These are phyloP conservation scores for Sericinus montela DNA, from an alignment of 2,888 invertebrate species.

Conservation along the genomic window DNA sequence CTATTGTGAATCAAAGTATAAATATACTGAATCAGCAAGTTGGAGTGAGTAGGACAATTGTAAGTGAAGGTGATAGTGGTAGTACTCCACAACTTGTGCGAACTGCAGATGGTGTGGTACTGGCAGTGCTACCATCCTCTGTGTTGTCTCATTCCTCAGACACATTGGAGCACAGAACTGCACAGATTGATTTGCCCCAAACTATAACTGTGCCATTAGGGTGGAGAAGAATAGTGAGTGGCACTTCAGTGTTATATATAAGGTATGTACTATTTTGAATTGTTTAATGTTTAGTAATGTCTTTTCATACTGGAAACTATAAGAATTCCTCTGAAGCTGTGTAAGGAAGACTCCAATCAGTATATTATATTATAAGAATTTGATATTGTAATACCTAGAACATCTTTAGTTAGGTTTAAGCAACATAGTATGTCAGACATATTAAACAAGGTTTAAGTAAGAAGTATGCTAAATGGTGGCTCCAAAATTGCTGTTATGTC, in stretches of 20 bases:
- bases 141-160: slow-evolving; percentile 44
- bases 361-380: too few species aligned
- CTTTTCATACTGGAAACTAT: too few species aligned
- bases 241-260: slow-evolving; percentile 62
- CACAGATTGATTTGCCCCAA: slow-evolving; percentile 59
- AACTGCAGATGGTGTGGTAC: slow-evolving; percentile 68
- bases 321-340: too few species aligned
- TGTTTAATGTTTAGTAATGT: too few species aligned
- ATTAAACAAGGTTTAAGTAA: too few species aligned
- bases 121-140: slow-evolving; percentile 63
- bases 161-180: slow-evolving; percentile 46
- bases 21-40: slow-evolving; percentile 75
- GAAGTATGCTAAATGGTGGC: too few species aligned
- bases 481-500: too few species aligned
- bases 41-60: slow-evolving; percentile 58
- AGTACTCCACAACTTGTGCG: slow-evolving; percentile 60
- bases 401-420: too few species aligned
- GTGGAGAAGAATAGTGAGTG: slow-evolving; percentile 70
- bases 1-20: slow-evolving; percentile 74
- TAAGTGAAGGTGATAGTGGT: slow-evolving; percentile 56
- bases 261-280: slow-evolving; percentile 44
- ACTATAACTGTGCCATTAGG: slow-evolving; percentile 71
- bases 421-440: too few species aligned
- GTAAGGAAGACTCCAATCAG: too few species aligned
- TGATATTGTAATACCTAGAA: too few species aligned